These are phyloP conservation scores for Nomada goodeniana DNA, from an alignment of 2,888 invertebrate species.

Conservation along the genomic window DNA sequence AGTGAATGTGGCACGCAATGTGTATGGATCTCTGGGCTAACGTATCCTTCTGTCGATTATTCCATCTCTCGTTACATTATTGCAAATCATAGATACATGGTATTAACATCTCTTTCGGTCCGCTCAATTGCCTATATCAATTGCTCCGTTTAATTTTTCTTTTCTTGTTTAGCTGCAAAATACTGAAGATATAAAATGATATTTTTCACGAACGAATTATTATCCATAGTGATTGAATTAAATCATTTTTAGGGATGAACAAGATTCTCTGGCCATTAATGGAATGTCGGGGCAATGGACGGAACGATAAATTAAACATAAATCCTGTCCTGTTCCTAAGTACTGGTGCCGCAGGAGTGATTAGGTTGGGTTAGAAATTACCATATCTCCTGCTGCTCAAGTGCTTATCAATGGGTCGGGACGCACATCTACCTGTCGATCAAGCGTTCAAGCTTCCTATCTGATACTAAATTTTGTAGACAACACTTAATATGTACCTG, in stretches of 20 bases:
- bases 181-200: background rate
- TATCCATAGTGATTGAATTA: background rate
- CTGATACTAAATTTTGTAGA: background rate
- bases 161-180: too few relatives aligned
- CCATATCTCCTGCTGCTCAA: conserved; percentile 94
- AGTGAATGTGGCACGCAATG: conserved; percentile 49
- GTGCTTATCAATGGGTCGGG: conserved; percentile 93
- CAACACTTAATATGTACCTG: background rate
- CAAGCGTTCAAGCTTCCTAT: background rate
- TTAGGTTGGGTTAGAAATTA: conserved; percentile 84
- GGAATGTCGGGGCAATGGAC: background rate
- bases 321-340: conserved; percentile 92
- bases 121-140: conserved; percentile 66
- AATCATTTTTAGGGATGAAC: conserved; percentile 14
- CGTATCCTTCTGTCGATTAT: conserved; percentile 76
- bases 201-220: background rate
- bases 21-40: conserved; percentile 45
- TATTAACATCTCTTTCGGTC: conserved; percentile 79
- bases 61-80: conserved; percentile 76
- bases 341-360: conserved; percentile 97
- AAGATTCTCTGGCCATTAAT: background rate
- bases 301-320: conserved; percentile 57
- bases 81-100: conserved; percentile 65
- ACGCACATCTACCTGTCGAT: conserved; percentile 75
- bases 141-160: background rate